Evolutionary conservation across 2,113 vertebrate species (phyloP).

Genomic region (Sminthopsis crassicaudata): DNA sequence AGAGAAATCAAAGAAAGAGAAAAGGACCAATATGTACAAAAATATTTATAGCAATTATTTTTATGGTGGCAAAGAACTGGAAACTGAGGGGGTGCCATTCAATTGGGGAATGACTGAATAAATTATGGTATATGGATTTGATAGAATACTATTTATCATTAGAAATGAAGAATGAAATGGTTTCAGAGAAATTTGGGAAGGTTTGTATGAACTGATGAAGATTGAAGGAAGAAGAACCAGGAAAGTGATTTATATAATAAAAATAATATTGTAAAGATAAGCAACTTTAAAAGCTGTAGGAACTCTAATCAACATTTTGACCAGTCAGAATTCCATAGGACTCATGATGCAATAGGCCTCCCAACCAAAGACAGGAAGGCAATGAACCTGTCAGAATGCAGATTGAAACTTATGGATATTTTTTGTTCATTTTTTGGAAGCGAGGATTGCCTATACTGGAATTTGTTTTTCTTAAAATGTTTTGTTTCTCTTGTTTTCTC

Average conservation of each 20-base stretch:
- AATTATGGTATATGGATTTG: background rate
- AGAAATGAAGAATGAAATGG: background rate
- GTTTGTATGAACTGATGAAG: background rate
- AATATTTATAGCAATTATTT: background rate
- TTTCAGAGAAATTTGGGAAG: background rate
- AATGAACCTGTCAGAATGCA: background rate
- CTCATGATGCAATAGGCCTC: background rate
- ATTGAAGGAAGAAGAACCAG: background rate
- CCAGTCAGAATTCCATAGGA: background rate
- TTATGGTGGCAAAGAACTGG: background rate
- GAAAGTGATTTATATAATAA: background rate
- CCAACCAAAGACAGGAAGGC: background rate
- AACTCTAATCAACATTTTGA: background rate
- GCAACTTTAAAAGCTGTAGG: background rate
- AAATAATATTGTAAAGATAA: background rate
- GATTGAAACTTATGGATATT: background rate
- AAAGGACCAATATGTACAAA: background rate
- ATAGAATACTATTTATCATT: background rate
- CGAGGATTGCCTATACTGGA: background rate
- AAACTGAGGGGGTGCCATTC: background rate
- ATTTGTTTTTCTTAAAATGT: background rate
- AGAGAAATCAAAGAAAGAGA: background rate
- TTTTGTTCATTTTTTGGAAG: background rate
- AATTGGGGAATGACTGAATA: background rate
- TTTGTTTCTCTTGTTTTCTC: no score